Percentiles rank a stretch among this genome's conserved stretches.
Evolutionary conservation across 2,113 vertebrate genomes (phyloP).

Genomic region (Puntigrus tetrazona): DNA sequence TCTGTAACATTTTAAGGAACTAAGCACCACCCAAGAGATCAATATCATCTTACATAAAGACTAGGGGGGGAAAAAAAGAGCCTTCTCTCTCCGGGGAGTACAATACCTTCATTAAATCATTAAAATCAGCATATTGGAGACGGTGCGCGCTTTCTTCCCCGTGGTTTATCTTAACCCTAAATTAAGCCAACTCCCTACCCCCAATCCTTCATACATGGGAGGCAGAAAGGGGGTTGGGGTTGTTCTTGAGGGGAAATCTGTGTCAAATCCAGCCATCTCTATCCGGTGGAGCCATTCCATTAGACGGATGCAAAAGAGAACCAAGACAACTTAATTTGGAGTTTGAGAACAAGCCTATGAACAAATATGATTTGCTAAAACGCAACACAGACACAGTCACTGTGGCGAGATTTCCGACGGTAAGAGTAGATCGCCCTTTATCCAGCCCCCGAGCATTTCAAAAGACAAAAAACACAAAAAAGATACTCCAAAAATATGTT

Average conservation of each 20-base stretch:
- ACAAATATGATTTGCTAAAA: background rate
- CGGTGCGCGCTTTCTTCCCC: background rate
- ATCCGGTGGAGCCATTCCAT: background rate
- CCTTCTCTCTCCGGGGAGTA: background rate
- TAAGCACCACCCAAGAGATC: slow-evolving; percentile 16
- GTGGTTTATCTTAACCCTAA: slow-evolving; percentile 38
- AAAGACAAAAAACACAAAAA: slow-evolving; percentile 1
- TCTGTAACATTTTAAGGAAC: slow-evolving; percentile 24
- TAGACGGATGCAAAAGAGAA: background rate
- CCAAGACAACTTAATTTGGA: background rate
- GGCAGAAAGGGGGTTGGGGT: slow-evolving; percentile 27
- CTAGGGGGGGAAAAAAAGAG: background rate
- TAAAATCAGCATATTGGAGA: slow-evolving; percentile 38
- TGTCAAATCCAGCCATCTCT: slow-evolving; percentile 8
- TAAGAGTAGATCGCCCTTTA: background rate
- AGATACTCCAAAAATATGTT: background rate
- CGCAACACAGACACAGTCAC: background rate
- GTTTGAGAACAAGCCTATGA: background rate
- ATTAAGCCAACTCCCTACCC: slow-evolving; percentile 31
- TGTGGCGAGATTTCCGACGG: background rate
- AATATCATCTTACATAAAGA: slow-evolving; percentile 34
- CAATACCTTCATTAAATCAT: slow-evolving; percentile 39
- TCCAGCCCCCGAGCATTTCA: background rate
- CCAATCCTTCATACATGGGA: slow-evolving; percentile 5
- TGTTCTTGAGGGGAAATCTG: slow-evolving; percentile 33